Base-by-base conservation (phyloP, 2,888 invertebrate genomes). In the Tethea ocularis region DNA sequence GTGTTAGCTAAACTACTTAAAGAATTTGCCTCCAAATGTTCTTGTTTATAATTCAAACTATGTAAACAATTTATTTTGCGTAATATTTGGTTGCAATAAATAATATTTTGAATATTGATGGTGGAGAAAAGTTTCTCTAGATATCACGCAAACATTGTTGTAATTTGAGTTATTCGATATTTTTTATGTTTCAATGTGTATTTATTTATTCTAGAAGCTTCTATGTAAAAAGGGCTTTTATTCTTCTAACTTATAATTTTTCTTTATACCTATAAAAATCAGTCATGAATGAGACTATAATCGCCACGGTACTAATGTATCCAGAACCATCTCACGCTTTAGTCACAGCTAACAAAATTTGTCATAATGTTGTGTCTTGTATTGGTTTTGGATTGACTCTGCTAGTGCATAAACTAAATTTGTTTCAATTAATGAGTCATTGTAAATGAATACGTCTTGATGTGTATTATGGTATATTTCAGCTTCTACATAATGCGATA, bases 331-430 rank as follows among this genome's bases (percentile, higher is more conserved):
- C 74, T 89, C 91, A 89, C 87, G 88, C 91, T 89, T 89, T 72
- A 82, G 86, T 89, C 91, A 91, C 89, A 86, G 87, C 91, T 92
- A 92, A 91, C 92, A 86, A 92, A 92, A 92, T 91, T 89, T 80
- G 77, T 73, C 78, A 83, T 78, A 72, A 88, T 91, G 93, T 92
- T 93, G 93, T 93, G 93, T 93, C 93, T 93, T 93, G 93, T 93
- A 93, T 93, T 92, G 93, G 93, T 93, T 91, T 86, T 88, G 87
- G 87, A 89, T 91, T 87, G 82, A 83, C 71, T 79, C 66, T 72
- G 74, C 76, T 72, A 75, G 73, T 74, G 73, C 72, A 74, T 67
- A 69, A 71, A 75, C 81, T 73, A 82, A 88, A 87, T 84, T 83
- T 76, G 66, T 69, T 62, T 33, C 13, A 33, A 56, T 58, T 63